Conservation (phyloP, 2,888 invertebrate species). For the Elysia crispata region DNA sequence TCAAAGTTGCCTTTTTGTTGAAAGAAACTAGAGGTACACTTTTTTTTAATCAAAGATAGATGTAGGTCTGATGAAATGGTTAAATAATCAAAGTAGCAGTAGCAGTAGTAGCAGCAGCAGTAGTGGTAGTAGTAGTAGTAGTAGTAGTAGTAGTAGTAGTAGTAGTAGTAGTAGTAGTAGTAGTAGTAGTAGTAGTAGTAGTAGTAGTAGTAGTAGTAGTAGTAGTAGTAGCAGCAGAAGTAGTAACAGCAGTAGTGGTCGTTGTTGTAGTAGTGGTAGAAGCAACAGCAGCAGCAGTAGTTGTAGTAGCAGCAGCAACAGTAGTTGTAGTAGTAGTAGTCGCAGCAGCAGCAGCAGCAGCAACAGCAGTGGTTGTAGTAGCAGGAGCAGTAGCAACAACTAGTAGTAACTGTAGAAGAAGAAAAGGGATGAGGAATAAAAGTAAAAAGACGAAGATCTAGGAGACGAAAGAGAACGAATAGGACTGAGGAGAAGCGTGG, state of each 20-base stretch:
- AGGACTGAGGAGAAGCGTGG: too few species aligned
- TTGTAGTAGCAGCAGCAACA: constrained; percentile 15
- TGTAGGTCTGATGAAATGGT: too few species aligned
- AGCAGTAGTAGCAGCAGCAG: constrained; percentile 23
- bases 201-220: constrained; percentile 21
- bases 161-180: constrained; percentile 33
- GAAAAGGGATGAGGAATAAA: not conserved
- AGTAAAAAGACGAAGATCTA: not conserved
- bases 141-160: constrained; percentile 34
- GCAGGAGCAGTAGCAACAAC: too few species aligned
- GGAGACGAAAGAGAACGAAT: too few species aligned
- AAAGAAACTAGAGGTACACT: too few species aligned
- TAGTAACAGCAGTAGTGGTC: too few species aligned
- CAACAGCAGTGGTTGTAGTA: not conserved
- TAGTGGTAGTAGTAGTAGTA: constrained; percentile 33
- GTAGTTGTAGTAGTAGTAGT: constrained; percentile 32
- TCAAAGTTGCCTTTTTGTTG: too few species aligned
- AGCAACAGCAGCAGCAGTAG: constrained; percentile 18
- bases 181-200: constrained; percentile 33
- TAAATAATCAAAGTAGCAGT: not conserved
- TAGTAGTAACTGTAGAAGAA: too few species aligned
- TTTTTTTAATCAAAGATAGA: too few species aligned
- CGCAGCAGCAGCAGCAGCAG: constrained; percentile 6
- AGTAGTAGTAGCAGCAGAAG: constrained; percentile 9
- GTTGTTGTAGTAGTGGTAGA: too few species aligned